Percentiles rank a stretch among this genome's conserved stretches.
phyloP scores from a whole-genome alignment of 1,140 invertebrate species.

The Yoshiicerus persimilis region DNA sequence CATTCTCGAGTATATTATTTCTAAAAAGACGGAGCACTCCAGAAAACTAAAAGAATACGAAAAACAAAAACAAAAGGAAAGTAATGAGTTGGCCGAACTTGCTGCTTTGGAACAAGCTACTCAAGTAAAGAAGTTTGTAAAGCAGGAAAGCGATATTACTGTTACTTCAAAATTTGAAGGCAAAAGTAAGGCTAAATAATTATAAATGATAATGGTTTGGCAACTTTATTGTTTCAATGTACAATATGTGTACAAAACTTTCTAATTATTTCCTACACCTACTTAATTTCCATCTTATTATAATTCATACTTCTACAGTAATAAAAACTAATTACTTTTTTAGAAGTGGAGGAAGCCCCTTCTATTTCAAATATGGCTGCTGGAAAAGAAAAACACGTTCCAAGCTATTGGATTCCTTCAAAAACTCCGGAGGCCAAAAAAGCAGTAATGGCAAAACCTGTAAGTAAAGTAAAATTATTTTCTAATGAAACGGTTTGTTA shows the following conservation, averaged over 20 bases:
- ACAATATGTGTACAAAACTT: no score
- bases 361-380: slow-evolving; percentile 76
- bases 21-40: slow-evolving; percentile 90
- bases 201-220: neutral
- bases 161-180: slow-evolving; percentile 28
- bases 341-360: slow-evolving; percentile 32
- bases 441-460: slow-evolving; percentile 76
- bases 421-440: slow-evolving; percentile 78
- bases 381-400: slow-evolving; percentile 71
- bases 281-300: no score
- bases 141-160: slow-evolving; percentile 47
- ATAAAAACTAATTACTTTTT: no score
- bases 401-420: slow-evolving; percentile 97
- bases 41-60: slow-evolving; percentile 91
- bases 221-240: neutral
- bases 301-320: no score
- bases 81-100: slow-evolving; percentile 67
- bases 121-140: slow-evolving; percentile 72
- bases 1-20: slow-evolving; percentile 91
- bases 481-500: no score
- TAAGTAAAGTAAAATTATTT: slow-evolving; percentile 55
- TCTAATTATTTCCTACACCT: no score
- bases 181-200: slow-evolving; percentile 23
- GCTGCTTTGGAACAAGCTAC: slow-evolving; percentile 70
- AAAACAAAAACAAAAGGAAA: slow-evolving; percentile 70